Evolutionary conservation across 2,888 invertebrate genomes (phyloP), one percentile per base, ranked within the genome.

Genomic region (Scaptomyza caliginosa): DNA sequence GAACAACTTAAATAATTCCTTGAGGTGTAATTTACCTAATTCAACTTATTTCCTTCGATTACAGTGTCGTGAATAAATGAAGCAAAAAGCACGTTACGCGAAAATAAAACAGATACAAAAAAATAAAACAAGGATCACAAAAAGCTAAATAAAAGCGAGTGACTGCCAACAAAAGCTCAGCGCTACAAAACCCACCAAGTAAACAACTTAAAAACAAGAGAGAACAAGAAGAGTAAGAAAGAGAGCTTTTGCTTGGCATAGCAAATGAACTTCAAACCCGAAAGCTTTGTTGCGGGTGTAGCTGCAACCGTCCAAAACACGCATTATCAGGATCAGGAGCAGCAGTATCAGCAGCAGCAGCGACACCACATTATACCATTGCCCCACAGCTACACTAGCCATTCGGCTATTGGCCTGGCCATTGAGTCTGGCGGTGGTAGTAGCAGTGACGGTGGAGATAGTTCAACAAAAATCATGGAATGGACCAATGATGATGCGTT

Each of bases 401-500:
- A 66, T 46, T 46, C 50, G 42, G 68, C 49, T 38, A 36, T 50
- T 13, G 58, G 63, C 13, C n/a, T 36, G 11, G 24, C 16, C 26
- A 26, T 26, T 56, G 65, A 34, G 36, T 36, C 46, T 28, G 64
- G 66, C 23, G 54, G 57, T 0, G 45, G 50, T 10, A 38, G 19
- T 2, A 32, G 26, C 49, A 43, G 48, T 19, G 49, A 26, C 26
- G 66, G 56, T 7, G 68, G 55, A 5, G 68, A 54, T 3, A 80
- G 65, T 28, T 86, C 85, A 70, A 62, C 72, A 56, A 77, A 83
- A 75, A 88, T 74, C 83, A 90, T 90, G 90, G 90, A 90, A 85
- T 90, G 90, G 90, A 91, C 90, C 54, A 90, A 91, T 68, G 90
- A 90, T 63, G 91, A 90, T 78, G 91, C 91, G 6, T 65, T 90